A percentile compares a stretch with the other conserved stretches of the same genome.
phyloP scores from a whole-genome alignment of 2,888 invertebrate genomes.

The Eustalomyia histrio region DNA sequence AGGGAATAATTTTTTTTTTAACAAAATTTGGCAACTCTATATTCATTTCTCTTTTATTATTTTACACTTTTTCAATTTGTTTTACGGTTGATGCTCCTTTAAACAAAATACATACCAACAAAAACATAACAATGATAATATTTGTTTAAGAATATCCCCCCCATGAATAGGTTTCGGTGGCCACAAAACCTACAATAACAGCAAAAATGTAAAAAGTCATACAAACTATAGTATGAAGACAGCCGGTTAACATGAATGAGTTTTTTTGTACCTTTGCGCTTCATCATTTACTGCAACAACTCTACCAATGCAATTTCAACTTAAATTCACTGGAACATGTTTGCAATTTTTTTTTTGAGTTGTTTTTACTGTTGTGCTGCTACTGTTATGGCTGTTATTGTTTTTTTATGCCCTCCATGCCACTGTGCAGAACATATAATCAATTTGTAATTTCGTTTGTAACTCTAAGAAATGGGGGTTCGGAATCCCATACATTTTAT shows the following conservation, averaged over 20 bases:
- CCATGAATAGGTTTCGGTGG: conserved; percentile 20
- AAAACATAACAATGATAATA: conserved; percentile 27
- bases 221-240: conserved; percentile 17
- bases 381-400: background rate
- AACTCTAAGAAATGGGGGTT: too few species aligned
- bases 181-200: background rate
- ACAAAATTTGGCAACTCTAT: background rate
- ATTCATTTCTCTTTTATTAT: background rate
- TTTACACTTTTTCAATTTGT: background rate
- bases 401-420: too few species aligned
- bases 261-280: conserved; percentile 23
- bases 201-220: background rate
- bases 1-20: too few species aligned
- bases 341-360: conserved; percentile 27
- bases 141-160: conserved; percentile 37
- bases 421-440: too few species aligned
- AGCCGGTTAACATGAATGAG: conserved; percentile 54
- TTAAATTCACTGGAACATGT: conserved; percentile 56
- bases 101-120: background rate
- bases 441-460: background rate
- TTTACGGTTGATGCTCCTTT: conserved; percentile 17
- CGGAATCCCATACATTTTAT: too few species aligned
- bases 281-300: background rate
- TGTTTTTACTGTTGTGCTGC: background rate
- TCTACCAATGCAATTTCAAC: conserved; percentile 20